Conservation (phyloP, 2,888 invertebrate species). For the Cryptocephalus moraei region DNA sequence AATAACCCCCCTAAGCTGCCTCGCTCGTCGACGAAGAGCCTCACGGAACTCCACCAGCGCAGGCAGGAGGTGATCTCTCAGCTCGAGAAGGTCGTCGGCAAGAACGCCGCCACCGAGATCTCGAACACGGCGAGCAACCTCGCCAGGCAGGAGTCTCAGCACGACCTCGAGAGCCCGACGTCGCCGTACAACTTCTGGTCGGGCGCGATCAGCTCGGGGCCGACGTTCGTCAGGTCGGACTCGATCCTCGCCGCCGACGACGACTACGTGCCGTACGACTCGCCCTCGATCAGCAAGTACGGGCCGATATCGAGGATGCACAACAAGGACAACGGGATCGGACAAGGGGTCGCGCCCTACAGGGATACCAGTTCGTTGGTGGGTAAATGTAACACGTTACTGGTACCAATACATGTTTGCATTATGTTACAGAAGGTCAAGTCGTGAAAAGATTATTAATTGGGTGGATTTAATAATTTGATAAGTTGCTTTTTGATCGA, state of each 20-base stretch:
- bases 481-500: too few relatives aligned
- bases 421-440: too few relatives aligned
- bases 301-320: constrained; percentile 55
- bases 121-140: constrained; percentile 34
- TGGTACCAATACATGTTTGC: too few relatives aligned
- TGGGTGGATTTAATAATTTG: too few relatives aligned
- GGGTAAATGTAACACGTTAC: too few relatives aligned
- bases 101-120: constrained; percentile 36
- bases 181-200: constrained; percentile 35
- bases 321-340: constrained; percentile 23
- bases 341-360: constrained; percentile 25
- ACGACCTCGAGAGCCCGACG: constrained; percentile 31
- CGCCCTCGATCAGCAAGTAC: constrained; percentile 54
- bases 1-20: constrained; percentile 8
- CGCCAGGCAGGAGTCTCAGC: constrained; percentile 33
- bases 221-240: constrained; percentile 36
- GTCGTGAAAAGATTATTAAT: too few relatives aligned
- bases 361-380: constrained; percentile 33
- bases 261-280: constrained; percentile 57
- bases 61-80: constrained; percentile 52
- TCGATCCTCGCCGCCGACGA: constrained; percentile 50
- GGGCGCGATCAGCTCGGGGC: constrained; percentile 24
- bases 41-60: constrained; percentile 49
- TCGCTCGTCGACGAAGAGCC: constrained; percentile 39
- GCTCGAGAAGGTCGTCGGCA: constrained; percentile 49